Base-by-base conservation (phyloP, 1,140 invertebrate species). In the Tribolium castaneum region DNA sequence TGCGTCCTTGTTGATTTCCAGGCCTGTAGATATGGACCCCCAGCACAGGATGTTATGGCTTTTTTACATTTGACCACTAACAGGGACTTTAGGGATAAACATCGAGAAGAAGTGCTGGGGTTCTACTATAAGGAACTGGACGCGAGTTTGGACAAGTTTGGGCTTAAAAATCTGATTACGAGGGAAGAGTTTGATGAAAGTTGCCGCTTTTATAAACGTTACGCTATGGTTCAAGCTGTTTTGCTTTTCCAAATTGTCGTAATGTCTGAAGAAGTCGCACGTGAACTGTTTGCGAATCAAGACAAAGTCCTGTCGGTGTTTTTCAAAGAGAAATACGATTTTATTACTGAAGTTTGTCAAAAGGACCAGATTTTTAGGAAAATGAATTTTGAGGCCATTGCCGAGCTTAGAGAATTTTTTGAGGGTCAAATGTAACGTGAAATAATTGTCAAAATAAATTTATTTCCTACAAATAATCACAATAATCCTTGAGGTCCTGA, bases 1-100 rank as follows among this genome's bases (percentile, higher is more conserved):
- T 89, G 88, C 45, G 83, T 86, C 30, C 83, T 90, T n/a, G 85
- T 90, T 13, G 89, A 90, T 75, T 88, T 89, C 56, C 90, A 90
- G 79, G 78, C 88, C 3, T 75, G 88, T 74, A 85, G 89, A 2
- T 90, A 90, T n/a, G 83, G 83, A 3, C 89, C 89, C 1, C 82
- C 89, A 6, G 87, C 87, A 0, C 87, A 88, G 12, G 90, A 91
- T 72, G 59, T 88, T 0, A 76, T 85, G 1, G 82, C 84, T 5
- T 79, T 88, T 1, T 50, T 89, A 0, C 86, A 87, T 75, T 62
- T 87, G 0, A 84, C 83, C 35, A 82, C 84, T 0, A 82, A 83
- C 4, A 80, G 83, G 3, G 70, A 84, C 5, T 87, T 88, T 62
- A 76, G 88, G 25, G 80, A 85, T 3, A 13, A 78, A n/a, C 73